phyloP scores from a whole-genome alignment of 1,140 invertebrate genomes.

The Lucilia cuprina region DNA sequence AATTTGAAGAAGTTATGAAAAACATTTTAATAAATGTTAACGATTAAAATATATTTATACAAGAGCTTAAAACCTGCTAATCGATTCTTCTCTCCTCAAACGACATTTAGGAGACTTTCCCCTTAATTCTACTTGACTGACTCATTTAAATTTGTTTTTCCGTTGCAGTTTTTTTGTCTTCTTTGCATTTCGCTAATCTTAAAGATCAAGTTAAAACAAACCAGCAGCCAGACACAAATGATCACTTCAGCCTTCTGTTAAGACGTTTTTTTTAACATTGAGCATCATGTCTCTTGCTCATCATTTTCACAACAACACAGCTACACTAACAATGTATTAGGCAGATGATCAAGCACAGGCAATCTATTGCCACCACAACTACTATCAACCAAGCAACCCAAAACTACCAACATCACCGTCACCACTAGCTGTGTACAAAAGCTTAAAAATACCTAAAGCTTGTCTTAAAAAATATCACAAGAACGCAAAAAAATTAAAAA shows the following conservation, averaged over 20 bases:
- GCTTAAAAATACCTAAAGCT: neutral
- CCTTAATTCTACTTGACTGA: neutral
- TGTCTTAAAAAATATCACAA: neutral
- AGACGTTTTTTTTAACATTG: neutral
- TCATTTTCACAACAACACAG: slow-evolving; percentile 53
- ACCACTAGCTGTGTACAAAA: neutral
- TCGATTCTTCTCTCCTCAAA: neutral
- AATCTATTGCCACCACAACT: slow-evolving; percentile 56
- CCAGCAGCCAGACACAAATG: slow-evolving; percentile 7
- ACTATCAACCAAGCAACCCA: neutral
- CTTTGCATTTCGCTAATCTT: neutral
- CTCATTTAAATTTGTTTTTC: neutral
- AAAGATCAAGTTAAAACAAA: slow-evolving; percentile 29
- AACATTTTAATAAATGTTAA: too few species aligned
- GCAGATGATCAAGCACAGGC: slow-evolving; percentile 63
- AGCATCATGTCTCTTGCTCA: slow-evolving; percentile 56
- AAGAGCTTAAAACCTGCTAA: too few species aligned
- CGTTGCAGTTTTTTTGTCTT: neutral
- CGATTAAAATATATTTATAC: too few species aligned
- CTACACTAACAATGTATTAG: slow-evolving; percentile 47
- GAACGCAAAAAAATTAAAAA: neutral
- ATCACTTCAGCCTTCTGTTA: neutral
- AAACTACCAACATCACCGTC: neutral
- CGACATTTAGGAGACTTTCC: neutral
- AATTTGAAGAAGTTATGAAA: neutral